A percentile compares a stretch with the other conserved stretches of the same genome.
phyloP scores from a whole-genome alignment of 2,888 invertebrate genomes.

The Dasypolia templi region DNA sequence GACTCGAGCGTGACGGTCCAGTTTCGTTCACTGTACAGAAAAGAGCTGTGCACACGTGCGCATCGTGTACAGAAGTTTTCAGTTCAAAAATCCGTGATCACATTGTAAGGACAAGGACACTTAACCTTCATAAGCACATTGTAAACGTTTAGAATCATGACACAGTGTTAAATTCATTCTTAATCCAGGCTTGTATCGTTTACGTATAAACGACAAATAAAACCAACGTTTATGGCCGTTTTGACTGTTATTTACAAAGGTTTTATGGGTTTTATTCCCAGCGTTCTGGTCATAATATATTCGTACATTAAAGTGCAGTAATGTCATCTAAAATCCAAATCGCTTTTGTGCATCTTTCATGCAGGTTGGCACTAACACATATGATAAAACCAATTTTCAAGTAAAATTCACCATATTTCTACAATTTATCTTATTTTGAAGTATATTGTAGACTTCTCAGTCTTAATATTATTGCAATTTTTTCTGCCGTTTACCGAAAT shows the following conservation, averaged over 20 bases:
- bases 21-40: background rate
- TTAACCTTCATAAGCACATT: background rate
- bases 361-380: background rate
- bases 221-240: conserved; percentile 42
- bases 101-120: background rate
- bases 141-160: background rate
- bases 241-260: conserved; percentile 38
- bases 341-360: conserved; percentile 7
- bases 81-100: background rate
- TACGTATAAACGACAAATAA: conserved; percentile 47
- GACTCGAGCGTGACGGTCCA: background rate
- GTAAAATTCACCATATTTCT: background rate
- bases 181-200: conserved; percentile 35
- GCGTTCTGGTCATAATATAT: conserved; percentile 34
- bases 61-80: too few species aligned
- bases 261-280: conserved; percentile 59
- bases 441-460: background rate
- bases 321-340: conserved; percentile 15
- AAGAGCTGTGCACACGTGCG: too few species aligned
- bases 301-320: conserved; percentile 11
- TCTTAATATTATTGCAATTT: background rate
- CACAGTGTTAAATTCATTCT: conserved; percentile 41
- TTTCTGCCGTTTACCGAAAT: background rate
- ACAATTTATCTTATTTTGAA: too few species aligned
- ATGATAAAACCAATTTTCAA: background rate